Conservation (phyloP, 2,797 vertebrate genomes). For the Acanthurus lineatus region DNA sequence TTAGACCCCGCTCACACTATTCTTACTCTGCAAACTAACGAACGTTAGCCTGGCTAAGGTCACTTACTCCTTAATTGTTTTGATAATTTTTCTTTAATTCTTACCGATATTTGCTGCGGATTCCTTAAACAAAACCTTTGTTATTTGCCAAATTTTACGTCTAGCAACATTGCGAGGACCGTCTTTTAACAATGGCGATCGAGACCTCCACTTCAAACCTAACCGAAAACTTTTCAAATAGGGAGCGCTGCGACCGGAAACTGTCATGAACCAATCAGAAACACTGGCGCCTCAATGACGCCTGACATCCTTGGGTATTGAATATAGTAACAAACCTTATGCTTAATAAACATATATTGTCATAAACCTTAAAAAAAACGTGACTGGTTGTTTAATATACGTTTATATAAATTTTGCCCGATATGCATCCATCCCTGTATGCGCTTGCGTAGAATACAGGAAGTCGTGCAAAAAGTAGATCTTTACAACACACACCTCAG, state of each 20-base stretch:
- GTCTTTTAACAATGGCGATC: constrained; percentile 61
- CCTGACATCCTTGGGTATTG: accelerated
- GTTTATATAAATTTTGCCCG: neutral
- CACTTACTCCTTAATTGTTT: accelerated
- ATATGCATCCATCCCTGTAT: accelerated
- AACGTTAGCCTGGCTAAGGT: no score
- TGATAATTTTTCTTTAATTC: neutral
- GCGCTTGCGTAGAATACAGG: constrained; percentile 32
- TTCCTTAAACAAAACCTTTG: accelerated
- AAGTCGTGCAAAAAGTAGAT: constrained; percentile 53
- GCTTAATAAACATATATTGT: accelerated
- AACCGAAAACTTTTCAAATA: constrained; percentile 75
- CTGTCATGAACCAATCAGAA: constrained; percentile 67
- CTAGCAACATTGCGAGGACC: constrained; percentile 5
- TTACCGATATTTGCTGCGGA: constrained; percentile 39
- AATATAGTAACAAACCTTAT: accelerated
- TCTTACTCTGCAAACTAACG: neutral
- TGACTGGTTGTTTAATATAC: neutral
- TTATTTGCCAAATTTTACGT: neutral
- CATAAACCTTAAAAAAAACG: accelerated
- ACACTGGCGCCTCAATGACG: constrained; percentile 42
- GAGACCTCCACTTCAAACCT: accelerated
- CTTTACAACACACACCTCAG: accelerated
- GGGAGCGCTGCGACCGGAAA: constrained; percentile 64
- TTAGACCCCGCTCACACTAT: no score